A percentile compares a stretch with the other conserved stretches of the same genome.
phyloP scores from a whole-genome alignment of 2,113 vertebrate species.

The Edolisoma coerulescens region DNA sequence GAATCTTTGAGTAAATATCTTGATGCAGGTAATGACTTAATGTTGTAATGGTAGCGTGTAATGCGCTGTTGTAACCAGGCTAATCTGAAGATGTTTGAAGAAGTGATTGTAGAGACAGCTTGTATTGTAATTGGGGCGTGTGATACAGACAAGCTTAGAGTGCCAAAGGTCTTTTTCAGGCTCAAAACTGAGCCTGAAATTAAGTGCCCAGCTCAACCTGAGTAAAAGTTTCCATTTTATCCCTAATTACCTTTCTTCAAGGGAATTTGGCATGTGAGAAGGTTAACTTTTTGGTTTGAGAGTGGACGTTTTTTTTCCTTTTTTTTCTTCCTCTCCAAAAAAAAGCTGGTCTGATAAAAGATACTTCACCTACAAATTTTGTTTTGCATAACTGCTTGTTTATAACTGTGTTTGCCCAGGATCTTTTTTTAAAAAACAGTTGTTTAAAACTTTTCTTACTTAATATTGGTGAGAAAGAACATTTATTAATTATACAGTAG shows the following conservation, averaged over 20 bases:
- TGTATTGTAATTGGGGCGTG: background rate
- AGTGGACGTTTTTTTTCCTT: background rate
- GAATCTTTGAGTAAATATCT: constrained; percentile 89
- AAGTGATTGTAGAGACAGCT: background rate
- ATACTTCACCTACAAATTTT: background rate
- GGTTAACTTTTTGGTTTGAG: background rate
- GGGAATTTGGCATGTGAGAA: background rate
- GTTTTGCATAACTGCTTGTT: background rate
- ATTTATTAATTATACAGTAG: background rate
- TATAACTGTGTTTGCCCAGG: background rate
- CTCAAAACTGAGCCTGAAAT: background rate
- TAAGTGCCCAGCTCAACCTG: background rate
- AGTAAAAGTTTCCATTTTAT: background rate
- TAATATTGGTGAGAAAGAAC: background rate
- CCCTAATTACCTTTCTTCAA: background rate
- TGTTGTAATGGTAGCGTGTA: rapidly evolving
- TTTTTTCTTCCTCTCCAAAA: background rate
- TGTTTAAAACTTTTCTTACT: background rate
- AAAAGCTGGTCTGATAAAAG: background rate
- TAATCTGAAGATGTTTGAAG: background rate
- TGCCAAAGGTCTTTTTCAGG: background rate
- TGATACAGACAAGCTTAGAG: background rate
- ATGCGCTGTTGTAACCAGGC: background rate
- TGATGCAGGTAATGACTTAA: constrained; percentile 79
- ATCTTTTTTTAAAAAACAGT: background rate